Evolutionary conservation across 2,113 vertebrate species (phyloP), one percentile per base, ranked within the genome.

Genomic region (Podilymbus podiceps): DNA sequence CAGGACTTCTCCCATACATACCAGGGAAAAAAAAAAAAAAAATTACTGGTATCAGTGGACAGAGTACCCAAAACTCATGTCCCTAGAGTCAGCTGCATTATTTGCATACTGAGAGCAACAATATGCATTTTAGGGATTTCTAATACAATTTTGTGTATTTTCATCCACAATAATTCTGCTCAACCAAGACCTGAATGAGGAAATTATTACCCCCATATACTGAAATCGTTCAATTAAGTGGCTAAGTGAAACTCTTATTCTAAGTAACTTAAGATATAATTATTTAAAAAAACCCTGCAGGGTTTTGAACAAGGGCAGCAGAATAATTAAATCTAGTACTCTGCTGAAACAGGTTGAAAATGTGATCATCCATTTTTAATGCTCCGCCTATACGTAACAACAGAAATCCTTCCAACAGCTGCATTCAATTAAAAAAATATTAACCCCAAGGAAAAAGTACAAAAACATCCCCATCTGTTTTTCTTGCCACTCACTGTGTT

Each of bases 401-500:
- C 72, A 95, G 89, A 96, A 97, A 95, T 92, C 73, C 69, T 85
- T 93, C 91, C 84, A 97, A 91, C 95, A 98, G 96, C 95, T 97
- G 83, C 82, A 95, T 95, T 97, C 96, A 97, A 97, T 97, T 97
- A 97, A 98, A 97, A 98, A 97, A 96, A 95, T 97, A 97, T 97
- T 98, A 98, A 97, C 95, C 94, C 93, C 72, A 85, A 89, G 97
- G 92, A 95, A 97, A 96, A 95, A 90, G 18, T 76, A 95, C 87
- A 97, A 91, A 92, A 96, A 94, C 60, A 92, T 87, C 62, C 42
- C 82, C 92, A 95, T 94, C 95, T 97, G 91, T 93, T 97, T 96
- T 95, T 95, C 85, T 97, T 94, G 82, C 84, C 83, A 93, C 88
- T 95, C 93, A 94, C 89, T 90, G 79, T 60, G 92, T 88, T 97